Evolutionary conservation across 2,797 vertebrate species (phyloP).

Genomic region (Poeciliopsis presidionis): DNA sequence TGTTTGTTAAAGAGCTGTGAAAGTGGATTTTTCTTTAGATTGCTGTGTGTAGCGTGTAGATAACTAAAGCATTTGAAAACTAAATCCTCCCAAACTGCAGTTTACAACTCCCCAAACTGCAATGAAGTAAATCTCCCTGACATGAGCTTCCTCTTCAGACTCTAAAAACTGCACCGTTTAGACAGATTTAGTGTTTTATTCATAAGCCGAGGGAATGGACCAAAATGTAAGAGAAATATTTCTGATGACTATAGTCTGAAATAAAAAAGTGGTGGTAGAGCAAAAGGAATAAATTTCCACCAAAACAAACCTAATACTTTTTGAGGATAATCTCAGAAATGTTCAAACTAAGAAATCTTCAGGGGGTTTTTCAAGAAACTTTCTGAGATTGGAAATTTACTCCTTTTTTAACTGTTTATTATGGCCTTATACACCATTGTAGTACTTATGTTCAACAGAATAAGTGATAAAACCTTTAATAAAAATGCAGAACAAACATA

Average conservation of each 20-base stretch:
- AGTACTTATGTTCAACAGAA: background rate
- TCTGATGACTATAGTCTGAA: background rate
- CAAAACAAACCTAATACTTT: too few species aligned
- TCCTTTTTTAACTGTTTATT: too few species aligned
- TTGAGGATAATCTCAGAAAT: too few species aligned
- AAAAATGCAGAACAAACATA: background rate
- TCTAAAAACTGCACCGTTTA: background rate
- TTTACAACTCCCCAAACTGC: background rate
- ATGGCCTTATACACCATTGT: too few species aligned
- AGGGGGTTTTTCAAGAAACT: too few species aligned
- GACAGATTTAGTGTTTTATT: background rate
- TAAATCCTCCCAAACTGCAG: background rate
- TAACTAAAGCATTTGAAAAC: background rate
- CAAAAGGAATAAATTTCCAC: too few species aligned
- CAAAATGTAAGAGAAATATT: background rate
- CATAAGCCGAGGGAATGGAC: background rate
- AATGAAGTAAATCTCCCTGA: background rate
- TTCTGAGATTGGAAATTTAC: too few species aligned
- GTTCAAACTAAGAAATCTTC: too few species aligned
- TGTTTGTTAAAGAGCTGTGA: background rate
- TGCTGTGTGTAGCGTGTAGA: background rate
- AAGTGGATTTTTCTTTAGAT: background rate
- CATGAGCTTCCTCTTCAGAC: background rate
- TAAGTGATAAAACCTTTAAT: background rate
- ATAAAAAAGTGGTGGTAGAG: background rate